Base-by-base conservation (phyloP, 2,888 invertebrate species). In the Ypsolopha scabrella region DNA sequence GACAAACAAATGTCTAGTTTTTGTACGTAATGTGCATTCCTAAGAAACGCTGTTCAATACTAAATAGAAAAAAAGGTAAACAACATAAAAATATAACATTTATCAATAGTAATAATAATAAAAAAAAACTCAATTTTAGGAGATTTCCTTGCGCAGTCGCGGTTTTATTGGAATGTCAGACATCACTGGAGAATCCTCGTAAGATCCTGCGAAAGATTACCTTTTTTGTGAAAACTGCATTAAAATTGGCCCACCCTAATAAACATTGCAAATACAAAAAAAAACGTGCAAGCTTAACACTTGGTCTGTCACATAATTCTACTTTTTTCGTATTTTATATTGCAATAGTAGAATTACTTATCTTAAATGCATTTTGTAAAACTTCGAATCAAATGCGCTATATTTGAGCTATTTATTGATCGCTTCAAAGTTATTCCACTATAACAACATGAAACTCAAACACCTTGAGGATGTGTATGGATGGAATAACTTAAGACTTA, bases 131-230 rank as follows among this genome's bases (percentile, higher is more conserved):
- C 34, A 10, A n/a, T 34, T 34, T 3, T 9, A n/a, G 6, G 45
- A 45, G 45, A 45, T 45, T 45, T 33, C 34, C 34, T 7, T n/a
- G 8, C 4, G 45, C 10, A 45, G n/a, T 10, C 7, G 11, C 11
- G 10, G n/a, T 10, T 38, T 10, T 38, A 10, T 77, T 80, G 83
- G 83, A 85, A 82, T 85, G 83, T 81, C 65, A 63, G 64, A 63
- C 67, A 70, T 82, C 80, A 85, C 74, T 86, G 85, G 53, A 82
- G 74, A 61, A 86, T 78, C 67, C 85, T 73, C 59, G 79, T 62
- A 58, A 81, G 59, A 63, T 85, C 85, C 85, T 85, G 75, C 6
- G 35, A 67, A 75, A 58, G 48, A 51, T 59, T 60, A 59, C 54
- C 36, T 55, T 53, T 38, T 39, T 36, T 41, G 34, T 8, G 6